Evolutionary conservation across 2,797 vertebrate species (phyloP).

Genomic region (Gila robusta): DNA sequence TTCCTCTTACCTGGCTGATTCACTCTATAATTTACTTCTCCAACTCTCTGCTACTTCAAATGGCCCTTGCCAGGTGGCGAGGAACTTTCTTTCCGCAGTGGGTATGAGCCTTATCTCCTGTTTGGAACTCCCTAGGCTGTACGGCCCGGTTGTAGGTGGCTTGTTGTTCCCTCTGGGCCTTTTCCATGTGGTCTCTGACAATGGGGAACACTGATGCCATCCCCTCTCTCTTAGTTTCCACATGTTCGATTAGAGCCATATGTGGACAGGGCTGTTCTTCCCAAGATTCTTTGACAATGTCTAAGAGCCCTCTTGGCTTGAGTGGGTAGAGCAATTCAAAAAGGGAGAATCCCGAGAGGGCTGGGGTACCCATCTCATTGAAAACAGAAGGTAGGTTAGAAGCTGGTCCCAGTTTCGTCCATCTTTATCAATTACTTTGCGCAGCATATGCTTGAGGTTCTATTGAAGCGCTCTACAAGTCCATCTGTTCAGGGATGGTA

Average conservation of each 20-base stretch:
- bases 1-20: not conserved
- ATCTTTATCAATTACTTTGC: not conserved
- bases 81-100: not conserved
- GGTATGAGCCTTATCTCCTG: not conserved
- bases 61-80: not conserved
- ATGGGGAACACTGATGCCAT: not conserved
- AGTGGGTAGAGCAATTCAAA: not conserved
- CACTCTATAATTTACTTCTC: not conserved
- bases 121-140: not conserved
- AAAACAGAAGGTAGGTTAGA: slow-evolving; percentile 5
- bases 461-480: not conserved
- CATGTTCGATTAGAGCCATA: not conserved
- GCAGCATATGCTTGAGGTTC: not conserved
- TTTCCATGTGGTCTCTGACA: not conserved
- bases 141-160: not conserved
- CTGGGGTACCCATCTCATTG: not conserved
- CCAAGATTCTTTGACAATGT: not conserved
- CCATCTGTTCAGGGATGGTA: not conserved
- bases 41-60: not conserved
- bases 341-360: not conserved
- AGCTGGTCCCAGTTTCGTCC: not conserved
- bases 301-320: not conserved
- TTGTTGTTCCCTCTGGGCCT: slow-evolving; percentile 1
- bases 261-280: slow-evolving; percentile 13
- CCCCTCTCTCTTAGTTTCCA: not conserved